These are phyloP conservation scores for Torymus tubicola DNA, from an alignment of 2,888 invertebrate species.

Conservation along the genomic window DNA sequence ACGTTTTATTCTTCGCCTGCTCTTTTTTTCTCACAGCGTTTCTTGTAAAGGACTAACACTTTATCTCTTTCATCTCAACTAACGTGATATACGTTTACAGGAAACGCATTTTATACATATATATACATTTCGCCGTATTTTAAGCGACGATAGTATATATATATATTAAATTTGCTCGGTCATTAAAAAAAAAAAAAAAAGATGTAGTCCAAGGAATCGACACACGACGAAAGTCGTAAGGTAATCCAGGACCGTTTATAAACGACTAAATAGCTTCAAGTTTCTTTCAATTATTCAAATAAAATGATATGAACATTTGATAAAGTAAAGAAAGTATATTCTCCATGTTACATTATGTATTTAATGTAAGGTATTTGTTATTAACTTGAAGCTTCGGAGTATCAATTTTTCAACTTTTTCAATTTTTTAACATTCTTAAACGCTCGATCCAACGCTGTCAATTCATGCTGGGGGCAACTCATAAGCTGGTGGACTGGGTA, in stretches of 20 bases:
- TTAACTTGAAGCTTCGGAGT: slow-evolving; percentile 49
- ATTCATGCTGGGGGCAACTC: slow-evolving; percentile 8
- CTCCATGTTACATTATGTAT: too few relatives aligned
- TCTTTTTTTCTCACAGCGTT: slow-evolving; percentile 37
- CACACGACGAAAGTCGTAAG: slow-evolving; percentile 13
- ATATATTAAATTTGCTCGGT: slow-evolving; percentile 27
- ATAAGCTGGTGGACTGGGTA: slow-evolving; percentile 43
- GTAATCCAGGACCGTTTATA: slow-evolving; percentile 57
- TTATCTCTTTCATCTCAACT: background rate
- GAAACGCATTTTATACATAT: slow-evolving; percentile 4
- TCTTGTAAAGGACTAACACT: slow-evolving; percentile 58
- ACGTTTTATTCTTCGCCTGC: slow-evolving; percentile 69
- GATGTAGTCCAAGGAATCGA: slow-evolving; percentile 3
- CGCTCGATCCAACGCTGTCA: slow-evolving; percentile 49
- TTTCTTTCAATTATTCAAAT: slow-evolving; percentile 13
- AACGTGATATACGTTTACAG: slow-evolving; percentile 41
- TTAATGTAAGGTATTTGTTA: background rate
- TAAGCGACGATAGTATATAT: background rate
- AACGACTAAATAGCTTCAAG: slow-evolving; percentile 51
- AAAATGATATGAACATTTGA: slow-evolving; percentile 51
- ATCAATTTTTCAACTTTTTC: slow-evolving; percentile 45
- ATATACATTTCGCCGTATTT: slow-evolving; percentile 3
- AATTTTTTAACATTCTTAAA: slow-evolving; percentile 61
- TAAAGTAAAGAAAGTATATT: background rate
- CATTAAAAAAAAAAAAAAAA: slow-evolving; percentile 7